A percentile compares a stretch with the other conserved stretches of the same genome.
Conservation (phyloP, 2,888 invertebrate genomes). For the Drosophila incognita region DNA sequence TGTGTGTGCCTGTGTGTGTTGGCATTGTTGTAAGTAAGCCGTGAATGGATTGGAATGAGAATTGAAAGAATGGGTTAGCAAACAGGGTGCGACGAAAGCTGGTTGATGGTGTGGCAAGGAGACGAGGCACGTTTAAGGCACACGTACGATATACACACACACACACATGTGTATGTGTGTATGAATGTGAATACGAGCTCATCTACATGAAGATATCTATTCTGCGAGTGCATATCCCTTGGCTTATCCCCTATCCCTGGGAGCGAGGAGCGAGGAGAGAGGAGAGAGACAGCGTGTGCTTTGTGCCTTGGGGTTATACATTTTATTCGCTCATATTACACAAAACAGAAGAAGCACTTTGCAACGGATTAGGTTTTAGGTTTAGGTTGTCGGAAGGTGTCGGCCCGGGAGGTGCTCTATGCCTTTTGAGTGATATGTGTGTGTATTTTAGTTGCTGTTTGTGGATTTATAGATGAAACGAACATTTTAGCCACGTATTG, state of each 20-base stretch:
- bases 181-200: conserved; percentile 36
- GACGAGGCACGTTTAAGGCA: conserved; percentile 7
- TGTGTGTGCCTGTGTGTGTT: conserved; percentile 9
- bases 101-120: conserved; percentile 3
- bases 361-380: conserved; percentile 69
- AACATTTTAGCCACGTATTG: conserved; percentile 9
- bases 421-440: conserved; percentile 25
- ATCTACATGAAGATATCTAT: conserved; percentile 34
- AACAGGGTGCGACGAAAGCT: conserved; percentile 42
- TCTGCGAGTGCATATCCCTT: conserved; percentile 57
- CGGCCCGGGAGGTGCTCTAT: neutral
- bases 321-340: conserved; percentile 66
- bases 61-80: conserved; percentile 19
- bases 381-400: conserved; percentile 25
- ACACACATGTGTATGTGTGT: conserved; percentile 5
- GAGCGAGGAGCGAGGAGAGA: neutral
- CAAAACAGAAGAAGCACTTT: conserved; percentile 74
- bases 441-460: conserved; percentile 32
- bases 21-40: conserved; percentile 52
- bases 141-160: conserved; percentile 23
- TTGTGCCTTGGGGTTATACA: conserved; percentile 64
- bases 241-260: conserved; percentile 59
- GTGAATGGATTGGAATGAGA: conserved; percentile 24
- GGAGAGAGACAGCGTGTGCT: conserved; percentile 44
- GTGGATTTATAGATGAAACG: conserved; percentile 58